phyloP scores from a whole-genome alignment of 1,140 invertebrate species.

The Leguminivora glycinivorella region DNA sequence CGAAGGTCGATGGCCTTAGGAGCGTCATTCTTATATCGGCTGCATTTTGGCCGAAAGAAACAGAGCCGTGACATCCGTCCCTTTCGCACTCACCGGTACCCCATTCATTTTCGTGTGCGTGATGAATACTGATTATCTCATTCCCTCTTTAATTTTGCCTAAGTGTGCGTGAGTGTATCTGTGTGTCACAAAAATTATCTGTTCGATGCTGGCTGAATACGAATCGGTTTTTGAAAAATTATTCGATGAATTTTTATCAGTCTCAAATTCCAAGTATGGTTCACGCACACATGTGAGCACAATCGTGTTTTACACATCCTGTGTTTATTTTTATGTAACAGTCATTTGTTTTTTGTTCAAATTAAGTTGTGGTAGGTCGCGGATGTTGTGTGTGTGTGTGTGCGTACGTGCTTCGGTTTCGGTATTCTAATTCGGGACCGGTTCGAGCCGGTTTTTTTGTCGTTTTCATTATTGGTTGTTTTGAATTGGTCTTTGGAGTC shows the following conservation, averaged over 20 bases:
- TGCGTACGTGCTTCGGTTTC: constrained; percentile 48
- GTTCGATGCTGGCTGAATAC: constrained; percentile 53
- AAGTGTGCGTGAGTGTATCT: constrained; percentile 52
- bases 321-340: constrained; percentile 53
- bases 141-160: constrained; percentile 57
- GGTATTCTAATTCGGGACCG: constrained; percentile 61
- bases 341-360: constrained; percentile 44
- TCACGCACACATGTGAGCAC: constrained; percentile 35
- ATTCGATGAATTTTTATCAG: constrained; percentile 54
- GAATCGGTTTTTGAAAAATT: constrained; percentile 58
- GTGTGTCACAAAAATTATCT: constrained; percentile 68
- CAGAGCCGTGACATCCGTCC: constrained; percentile 51
- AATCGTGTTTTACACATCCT: constrained; percentile 43
- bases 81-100: constrained; percentile 46
- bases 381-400: constrained; percentile 42
- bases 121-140: constrained; percentile 73
- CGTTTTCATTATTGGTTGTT: constrained; percentile 36
- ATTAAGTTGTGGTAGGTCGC: constrained; percentile 59
- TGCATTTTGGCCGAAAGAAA: constrained; percentile 71
- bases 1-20: constrained; percentile 68
- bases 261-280: constrained; percentile 38
- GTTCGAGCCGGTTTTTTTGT: constrained; percentile 46
- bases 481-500: constrained; percentile 42
- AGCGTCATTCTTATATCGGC: constrained; percentile 77
- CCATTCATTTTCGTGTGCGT: constrained; percentile 61